Conservation (phyloP, 2,888 invertebrate genomes). For the Drosophila mercatorum region DNA sequence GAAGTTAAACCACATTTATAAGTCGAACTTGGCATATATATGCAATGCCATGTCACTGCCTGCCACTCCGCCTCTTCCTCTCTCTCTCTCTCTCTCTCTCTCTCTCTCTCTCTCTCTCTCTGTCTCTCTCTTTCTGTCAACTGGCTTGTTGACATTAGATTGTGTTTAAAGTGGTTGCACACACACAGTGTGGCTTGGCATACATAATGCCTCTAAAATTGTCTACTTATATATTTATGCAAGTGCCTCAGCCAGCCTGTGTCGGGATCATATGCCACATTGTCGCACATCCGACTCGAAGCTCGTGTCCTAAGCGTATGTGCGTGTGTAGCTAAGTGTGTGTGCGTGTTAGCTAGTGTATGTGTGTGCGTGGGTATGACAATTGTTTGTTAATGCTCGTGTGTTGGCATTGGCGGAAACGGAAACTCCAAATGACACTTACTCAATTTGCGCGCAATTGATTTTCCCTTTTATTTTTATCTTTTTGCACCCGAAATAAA, state of each 20-base stretch:
- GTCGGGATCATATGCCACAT: conserved; percentile 71
- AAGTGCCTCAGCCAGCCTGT: conserved; percentile 54
- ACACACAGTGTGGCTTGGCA: conserved; percentile 32
- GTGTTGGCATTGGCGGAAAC: conserved; percentile 42
- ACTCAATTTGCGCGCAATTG: conserved; percentile 72
- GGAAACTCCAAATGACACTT: conserved; percentile 71
- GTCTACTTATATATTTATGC: conserved; percentile 75
- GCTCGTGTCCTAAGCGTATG: conserved; percentile 30
- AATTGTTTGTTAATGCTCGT: conserved; percentile 72
- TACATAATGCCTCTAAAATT: conserved; percentile 67
- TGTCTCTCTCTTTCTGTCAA: conserved; percentile 10
- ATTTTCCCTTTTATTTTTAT: conserved; percentile 40
- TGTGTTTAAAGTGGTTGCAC: conserved; percentile 74
- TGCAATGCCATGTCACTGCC: conserved; percentile 38
- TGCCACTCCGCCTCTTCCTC: background rate
- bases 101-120: background rate
- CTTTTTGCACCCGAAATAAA: conserved; percentile 18
- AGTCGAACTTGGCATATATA: conserved; percentile 57
- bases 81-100: background rate
- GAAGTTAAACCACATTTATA: conserved; percentile 78
- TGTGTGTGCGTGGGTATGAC: conserved; percentile 37
- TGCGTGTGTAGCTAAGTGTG: conserved; percentile 16
- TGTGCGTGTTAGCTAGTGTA: conserved; percentile 16
- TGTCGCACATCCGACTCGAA: conserved; percentile 60
- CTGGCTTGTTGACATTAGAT: conserved; percentile 70